Evolutionary conservation across 2,888 invertebrate species (phyloP), one percentile per base, ranked within the genome.

Genomic region (Allygus modestus): DNA sequence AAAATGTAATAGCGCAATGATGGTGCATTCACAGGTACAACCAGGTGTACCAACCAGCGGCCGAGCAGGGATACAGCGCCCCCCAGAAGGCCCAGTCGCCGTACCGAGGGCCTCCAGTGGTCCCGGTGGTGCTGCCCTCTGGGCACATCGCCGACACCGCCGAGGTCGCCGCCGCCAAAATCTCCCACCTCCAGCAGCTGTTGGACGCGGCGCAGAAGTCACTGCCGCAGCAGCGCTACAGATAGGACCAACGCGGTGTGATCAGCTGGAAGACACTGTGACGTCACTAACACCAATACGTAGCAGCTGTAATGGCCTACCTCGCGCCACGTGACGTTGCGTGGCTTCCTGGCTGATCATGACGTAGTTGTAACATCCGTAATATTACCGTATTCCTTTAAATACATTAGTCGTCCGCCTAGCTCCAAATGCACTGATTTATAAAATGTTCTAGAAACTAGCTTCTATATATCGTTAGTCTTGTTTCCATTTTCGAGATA

Each of bases 131-230:
- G 33, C 79, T 79, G n/a, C 79, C 79, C 58, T n/a, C 31, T 15
- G 79, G 79, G 2, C 89, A 90, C 81, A 89, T 91, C 11, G 89
- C 89, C 85, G 92, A 92, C 85, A 91, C 91, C 0, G 90, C 91
- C 12, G 92, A 92, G 88, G 92, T 92, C 7, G 89, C 89, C 5
- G 84, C 84, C 28, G 84, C 84, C 33, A 84, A 84, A 69, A 65
- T 65, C 37, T 69, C 79, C 51, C 84, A 84, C 41, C 81, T 84
- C 12, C 79, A 69, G 20, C 79, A 65, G 33, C 51, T 81, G 15
- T 37, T 79, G 37, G 79, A 79, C 28, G 79, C 79, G 2, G 79
- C 79, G 9, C 79, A 79, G 79, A 54, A 58, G 79, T 54, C 79
- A 0, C 58, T 33, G 5, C 79, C 79, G 1, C 79, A 79, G 31